Base-by-base conservation (phyloP, 1,140 invertebrate genomes). In the Sinonovacula constricta region DNA sequence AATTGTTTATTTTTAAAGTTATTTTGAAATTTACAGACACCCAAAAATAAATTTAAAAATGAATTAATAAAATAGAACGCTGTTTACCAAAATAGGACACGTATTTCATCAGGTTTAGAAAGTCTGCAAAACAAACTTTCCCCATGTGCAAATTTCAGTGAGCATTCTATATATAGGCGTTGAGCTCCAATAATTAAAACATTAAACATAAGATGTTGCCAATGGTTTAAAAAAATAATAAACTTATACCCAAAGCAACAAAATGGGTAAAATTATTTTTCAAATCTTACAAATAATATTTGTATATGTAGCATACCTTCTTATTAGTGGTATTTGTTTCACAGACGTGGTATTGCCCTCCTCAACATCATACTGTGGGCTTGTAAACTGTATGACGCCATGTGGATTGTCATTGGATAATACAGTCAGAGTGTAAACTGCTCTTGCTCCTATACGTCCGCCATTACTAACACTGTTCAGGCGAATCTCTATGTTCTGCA, bases 331-430 rank as follows among this genome's bases (percentile, higher is more conserved):
- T 22, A 88, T 51, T 49, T 75, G 59, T 66, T 90, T 87, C 4
- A 80, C 77, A 24, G 68, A 67, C 49, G 82, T 77, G 15, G 45
- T 74, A 1, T 71, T 53, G 18, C 53, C 77, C 59, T 89, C 88
- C 18, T 79, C 28, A 7, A 89, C 72, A 26, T 28, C 70, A 66
- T 80, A 88, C 4, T 28, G 39, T 30, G 51, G 57, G 0, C 67
- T 69, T 28, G 71, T 49, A 63, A 90, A 86, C 62, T 86, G 71
- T 2, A 90, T 81, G 28, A 77, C 82, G n/a, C 88, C 89, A 76
- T 89, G 85, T 10, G 89, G 88, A 77, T 88, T 87, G 66, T 90
- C 89, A 84, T 90, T 90, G 22, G 88, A 80, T 12, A 70, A 63
- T n/a, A 90, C 89, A 53, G 80, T 80, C 10, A 90, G 74, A 4